Conservation (phyloP, 2,797 vertebrate genomes). For the Hylomyscus alleni region DNA sequence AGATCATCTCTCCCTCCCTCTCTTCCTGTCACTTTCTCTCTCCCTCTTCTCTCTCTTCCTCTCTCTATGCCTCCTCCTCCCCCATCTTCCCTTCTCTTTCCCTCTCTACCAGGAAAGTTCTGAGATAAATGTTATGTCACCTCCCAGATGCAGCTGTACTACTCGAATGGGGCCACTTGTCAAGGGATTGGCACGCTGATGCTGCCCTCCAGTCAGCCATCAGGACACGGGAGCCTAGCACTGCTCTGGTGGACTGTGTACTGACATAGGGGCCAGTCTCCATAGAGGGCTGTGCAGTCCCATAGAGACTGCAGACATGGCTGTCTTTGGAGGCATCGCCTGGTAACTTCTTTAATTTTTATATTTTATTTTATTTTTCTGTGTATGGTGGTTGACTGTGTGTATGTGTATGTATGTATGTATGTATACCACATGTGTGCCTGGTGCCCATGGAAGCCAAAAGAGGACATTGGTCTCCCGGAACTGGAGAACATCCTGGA, state of each 20-base stretch:
- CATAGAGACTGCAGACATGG: not conserved
- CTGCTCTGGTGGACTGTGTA: not conserved
- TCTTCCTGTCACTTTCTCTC: no score
- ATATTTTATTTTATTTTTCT: not conserved
- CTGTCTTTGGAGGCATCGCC: not conserved
- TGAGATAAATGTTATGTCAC: not conserved
- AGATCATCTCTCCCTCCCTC: not conserved
- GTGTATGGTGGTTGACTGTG: not conserved
- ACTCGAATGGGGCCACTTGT: accelerated
- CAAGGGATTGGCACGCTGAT: not conserved
- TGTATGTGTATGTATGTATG: not conserved
- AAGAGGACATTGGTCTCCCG: not conserved
- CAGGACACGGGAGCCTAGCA: not conserved
- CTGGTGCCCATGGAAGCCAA: not conserved
- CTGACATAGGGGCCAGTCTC: not conserved
- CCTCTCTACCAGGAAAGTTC: not conserved
- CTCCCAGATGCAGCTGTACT: not conserved
- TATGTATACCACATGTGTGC: not conserved
- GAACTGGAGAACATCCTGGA: not conserved
- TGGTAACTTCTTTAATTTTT: not conserved
- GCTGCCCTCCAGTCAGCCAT: not conserved
- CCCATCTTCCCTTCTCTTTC: not conserved
- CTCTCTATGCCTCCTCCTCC: no score
- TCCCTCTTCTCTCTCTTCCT: not conserved
- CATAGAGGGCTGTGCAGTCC: not conserved